Evolutionary conservation across 2,113 vertebrate genomes (phyloP).

Genomic region (Calidris pugnax): DNA sequence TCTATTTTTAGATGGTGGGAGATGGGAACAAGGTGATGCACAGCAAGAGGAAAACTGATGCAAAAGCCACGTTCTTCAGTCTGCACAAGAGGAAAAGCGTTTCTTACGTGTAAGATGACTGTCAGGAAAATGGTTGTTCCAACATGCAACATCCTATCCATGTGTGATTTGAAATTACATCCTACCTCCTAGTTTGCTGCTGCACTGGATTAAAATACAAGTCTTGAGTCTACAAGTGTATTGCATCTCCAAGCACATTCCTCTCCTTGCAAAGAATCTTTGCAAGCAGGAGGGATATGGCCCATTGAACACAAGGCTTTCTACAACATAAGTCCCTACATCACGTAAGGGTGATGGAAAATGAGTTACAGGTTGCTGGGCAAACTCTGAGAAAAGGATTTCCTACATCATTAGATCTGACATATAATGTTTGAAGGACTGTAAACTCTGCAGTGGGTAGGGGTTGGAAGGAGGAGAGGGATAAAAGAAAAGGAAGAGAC

Average conservation of each 20-base stretch:
- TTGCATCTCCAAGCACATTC: neutral
- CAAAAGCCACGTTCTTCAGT: neutral
- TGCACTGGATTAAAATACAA: neutral
- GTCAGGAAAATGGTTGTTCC: neutral
- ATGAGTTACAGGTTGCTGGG: neutral
- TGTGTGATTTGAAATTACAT: neutral
- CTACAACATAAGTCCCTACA: fast-evolving
- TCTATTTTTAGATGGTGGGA: neutral
- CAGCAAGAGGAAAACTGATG: neutral
- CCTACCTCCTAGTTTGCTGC: neutral
- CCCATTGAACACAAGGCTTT: neutral
- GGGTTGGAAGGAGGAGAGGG: fast-evolving
- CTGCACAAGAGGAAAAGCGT: neutral
- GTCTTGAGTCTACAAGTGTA: neutral
- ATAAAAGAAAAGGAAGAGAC: neutral
- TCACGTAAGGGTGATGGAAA: neutral
- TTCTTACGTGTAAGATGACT: neutral
- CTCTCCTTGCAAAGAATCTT: neutral
- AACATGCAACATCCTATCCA: neutral
- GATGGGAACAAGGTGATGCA: neutral
- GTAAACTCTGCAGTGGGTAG: neutral
- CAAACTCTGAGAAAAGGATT: neutral
- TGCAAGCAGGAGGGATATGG: neutral
- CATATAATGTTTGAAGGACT: neutral
- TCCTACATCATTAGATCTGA: neutral